Base-by-base conservation (phyloP, 2,797 vertebrate genomes). In the Silurus lanzhouensis region DNA sequence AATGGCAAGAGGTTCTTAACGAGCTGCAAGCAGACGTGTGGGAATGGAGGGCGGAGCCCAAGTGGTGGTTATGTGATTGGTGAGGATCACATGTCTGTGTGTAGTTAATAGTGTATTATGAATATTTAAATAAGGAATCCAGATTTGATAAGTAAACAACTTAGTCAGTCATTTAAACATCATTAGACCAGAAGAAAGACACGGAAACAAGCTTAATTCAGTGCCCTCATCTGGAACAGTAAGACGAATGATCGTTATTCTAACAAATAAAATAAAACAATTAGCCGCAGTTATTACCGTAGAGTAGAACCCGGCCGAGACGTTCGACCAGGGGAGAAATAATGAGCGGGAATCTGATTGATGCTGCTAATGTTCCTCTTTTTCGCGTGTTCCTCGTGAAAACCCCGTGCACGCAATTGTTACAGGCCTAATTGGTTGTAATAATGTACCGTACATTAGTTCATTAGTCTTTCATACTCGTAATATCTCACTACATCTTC, bases 381-480 rank as follows among this genome's bases (percentile, higher is more conserved):
- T n/a, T 31, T 79, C 57, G 9, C 76, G 74, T 14, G 44, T 63
- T 85, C 67, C n/a, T 70, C 46, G 0, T 14, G 60, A 82, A 52
- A 52, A 67, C 22, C 25, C 27, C 2, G 22, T 3, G 63, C n/a
- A 31, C 57, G 25, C 10, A 1, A 31, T 22, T 63, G 71, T 83
- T 60, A 83, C 25, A 58, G 72, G 82, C 74, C 68, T 87, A 71
- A 87, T 86, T 88, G 76, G 17, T 80, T 66, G 19, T 87, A 83
- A 88, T 88, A 84, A 87, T 77, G 81, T 66, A 70, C 48, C 19
- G 63, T 75, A 82, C 25, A 68, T 46, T 87, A 83, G 31, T 83
- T 88, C 46, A 66, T 66, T 74, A 57, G 48, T 76, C 88, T 83
- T 78, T 85, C 77, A 82, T 52, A 81, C 17, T 67, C 68, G 87